Percentiles rank a stretch among this genome's conserved stretches.
phyloP scores from a whole-genome alignment of 2,888 invertebrate species.

The Cheiracanthium punctorium region DNA sequence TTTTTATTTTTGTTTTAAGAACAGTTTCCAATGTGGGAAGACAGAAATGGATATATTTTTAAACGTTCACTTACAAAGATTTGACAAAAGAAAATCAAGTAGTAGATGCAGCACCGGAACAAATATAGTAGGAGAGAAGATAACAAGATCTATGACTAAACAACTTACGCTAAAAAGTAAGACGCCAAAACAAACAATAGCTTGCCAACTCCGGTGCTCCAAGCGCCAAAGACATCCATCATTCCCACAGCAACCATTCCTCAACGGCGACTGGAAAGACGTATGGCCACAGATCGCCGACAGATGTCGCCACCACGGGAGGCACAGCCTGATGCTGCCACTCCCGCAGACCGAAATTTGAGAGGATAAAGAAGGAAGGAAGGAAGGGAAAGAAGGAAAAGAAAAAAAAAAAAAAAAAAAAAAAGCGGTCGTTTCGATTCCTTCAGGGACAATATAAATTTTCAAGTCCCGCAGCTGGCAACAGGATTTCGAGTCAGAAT shows the following conservation, averaged over 20 bases:
- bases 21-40: too few relatives aligned
- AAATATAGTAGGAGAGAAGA: too few relatives aligned
- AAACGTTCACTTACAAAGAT: too few relatives aligned
- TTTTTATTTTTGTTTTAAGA: too few relatives aligned
- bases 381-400: too few relatives aligned
- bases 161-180: background rate
- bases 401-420: too few relatives aligned
- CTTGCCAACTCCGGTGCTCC: slow-evolving; percentile 18
- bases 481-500: slow-evolving; percentile 10
- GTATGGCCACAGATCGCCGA: slow-evolving; percentile 63
- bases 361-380: slow-evolving; percentile 10
- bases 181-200: background rate
- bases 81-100: too few relatives aligned
- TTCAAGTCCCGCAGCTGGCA: slow-evolving; percentile 21
- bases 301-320: slow-evolving; percentile 69
- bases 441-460: slow-evolving; percentile 52
- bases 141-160: too few relatives aligned
- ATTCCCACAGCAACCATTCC: slow-evolving; percentile 56
- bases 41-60: too few relatives aligned
- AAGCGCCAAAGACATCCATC: slow-evolving; percentile 26
- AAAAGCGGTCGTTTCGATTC: slow-evolving; percentile 22
- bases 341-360: slow-evolving; percentile 39
- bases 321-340: slow-evolving; percentile 64
- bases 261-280: slow-evolving; percentile 55
- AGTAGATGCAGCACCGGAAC: too few relatives aligned